Evolutionary conservation across 1,140 invertebrate genomes (phyloP), one percentile per base, ranked within the genome.

Genomic region (Musca vetustissima): DNA sequence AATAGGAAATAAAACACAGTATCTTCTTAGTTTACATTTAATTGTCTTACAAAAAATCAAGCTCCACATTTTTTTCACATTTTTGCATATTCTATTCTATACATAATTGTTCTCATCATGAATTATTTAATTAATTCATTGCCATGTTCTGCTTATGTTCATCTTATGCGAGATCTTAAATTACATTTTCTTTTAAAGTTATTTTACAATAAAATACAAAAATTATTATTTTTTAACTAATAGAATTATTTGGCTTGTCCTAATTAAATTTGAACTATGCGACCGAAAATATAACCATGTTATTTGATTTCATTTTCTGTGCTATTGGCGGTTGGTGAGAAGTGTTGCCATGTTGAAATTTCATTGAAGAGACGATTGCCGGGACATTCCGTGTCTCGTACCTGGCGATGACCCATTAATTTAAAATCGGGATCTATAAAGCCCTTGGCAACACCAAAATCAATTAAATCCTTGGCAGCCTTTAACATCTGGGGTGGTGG

Each of bases 401-500:
- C 86, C 83, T 93, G 91, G 49, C 88, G 81, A 71, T 92, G 91
- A 0, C 89, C 91, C 9, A 91, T 71, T 11, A 93, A 76, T 50
- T 86, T 89, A 73, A 91, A 93, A 71, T 89, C 77, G 0, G 78
- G 65, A 43, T 81, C 77, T 21, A 92, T 88, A 73, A 86, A 86
- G 1, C 87, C 87, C 6, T 81, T 72, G 11, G 85, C 75, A 0
- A 92, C 85, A 1, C 91, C 91, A 6, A 86, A 82, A 4, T 84
- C 80, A 50, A 93, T 91, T 1, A 92, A 72, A 15, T 85, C 81
- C 69, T 87, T 83, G 8, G 86, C 85, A 0, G 87, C 85, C 48
- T 88, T 76, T 1, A 92, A 55, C 81, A 92, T 91, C 22, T 76
- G 52, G n/a, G 81, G 69, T 8, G 88, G 85, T 1, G 90, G 90